These are phyloP conservation scores for Amorpha juglandis DNA, from an alignment of 2,888 invertebrate genomes.

Conservation along the genomic window DNA sequence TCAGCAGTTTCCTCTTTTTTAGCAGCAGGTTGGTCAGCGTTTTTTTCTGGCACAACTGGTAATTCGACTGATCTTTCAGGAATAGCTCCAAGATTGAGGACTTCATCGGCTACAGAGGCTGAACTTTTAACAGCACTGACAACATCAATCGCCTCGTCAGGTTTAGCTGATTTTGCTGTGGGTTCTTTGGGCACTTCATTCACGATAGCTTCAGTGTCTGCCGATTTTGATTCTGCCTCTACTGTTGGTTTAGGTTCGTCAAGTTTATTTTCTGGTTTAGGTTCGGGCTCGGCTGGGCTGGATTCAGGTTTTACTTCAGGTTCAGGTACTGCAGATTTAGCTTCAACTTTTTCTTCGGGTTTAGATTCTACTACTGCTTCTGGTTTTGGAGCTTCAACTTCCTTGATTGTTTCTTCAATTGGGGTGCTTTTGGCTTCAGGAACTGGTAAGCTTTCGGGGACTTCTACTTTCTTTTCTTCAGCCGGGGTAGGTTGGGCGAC, in stretches of 20 bases:
- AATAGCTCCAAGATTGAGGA: conserved; percentile 57
- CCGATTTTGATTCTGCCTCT: conserved; percentile 50
- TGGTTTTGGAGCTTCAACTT: conserved; percentile 44
- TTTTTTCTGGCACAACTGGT: conserved; percentile 56
- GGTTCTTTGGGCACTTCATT: conserved; percentile 58
- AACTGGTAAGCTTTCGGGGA: conserved; percentile 46
- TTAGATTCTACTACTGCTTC: conserved; percentile 47
- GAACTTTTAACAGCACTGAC: conserved; percentile 61
- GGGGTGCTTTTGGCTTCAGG: conserved; percentile 46
- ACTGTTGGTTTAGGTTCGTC: conserved; percentile 51
- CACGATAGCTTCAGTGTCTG: conserved; percentile 52
- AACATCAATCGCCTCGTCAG: conserved; percentile 61
- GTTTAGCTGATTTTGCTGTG: conserved; percentile 54
- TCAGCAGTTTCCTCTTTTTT: conserved; percentile 47
- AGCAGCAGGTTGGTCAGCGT: conserved; percentile 60
- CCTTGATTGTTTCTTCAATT: conserved; percentile 44
- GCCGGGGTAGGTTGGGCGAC: conserved; percentile 44
- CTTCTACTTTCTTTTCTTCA: conserved; percentile 54
- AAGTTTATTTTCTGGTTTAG: conserved; percentile 46
- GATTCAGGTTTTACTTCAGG: conserved; percentile 48
- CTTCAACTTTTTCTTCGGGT: conserved; percentile 53
- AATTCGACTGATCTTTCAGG: conserved; percentile 69
- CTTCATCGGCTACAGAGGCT: conserved; percentile 68
- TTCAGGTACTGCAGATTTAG: conserved; percentile 47
- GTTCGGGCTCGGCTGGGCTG: conserved; percentile 44